Evolutionary conservation across 1,140 invertebrate species (phyloP).

Genomic region (Capitella teleta): DNA sequence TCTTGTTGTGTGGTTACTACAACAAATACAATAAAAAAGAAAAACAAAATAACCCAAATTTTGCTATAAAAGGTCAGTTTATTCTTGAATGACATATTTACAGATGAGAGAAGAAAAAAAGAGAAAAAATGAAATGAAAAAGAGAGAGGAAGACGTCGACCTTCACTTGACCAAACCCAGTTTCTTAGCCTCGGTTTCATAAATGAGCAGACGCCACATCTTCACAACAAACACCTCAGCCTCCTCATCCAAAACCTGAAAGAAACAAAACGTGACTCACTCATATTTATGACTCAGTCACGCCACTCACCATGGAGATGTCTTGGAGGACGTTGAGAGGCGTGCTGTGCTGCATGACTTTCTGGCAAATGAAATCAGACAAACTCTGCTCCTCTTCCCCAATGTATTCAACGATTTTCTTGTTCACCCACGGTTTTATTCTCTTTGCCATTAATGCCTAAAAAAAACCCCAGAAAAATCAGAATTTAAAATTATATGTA

Average conservation of each 20-base stretch:
- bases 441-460: slow-evolving; percentile 82
- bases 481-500: not conserved
- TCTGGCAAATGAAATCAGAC: slow-evolving; percentile 97
- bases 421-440: slow-evolving; percentile 98
- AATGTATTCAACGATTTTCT: slow-evolving; percentile 98
- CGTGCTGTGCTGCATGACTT: slow-evolving; percentile 81
- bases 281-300: not conserved
- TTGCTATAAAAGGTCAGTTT: no score
- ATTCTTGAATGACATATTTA: no score
- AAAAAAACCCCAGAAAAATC: not conserved
- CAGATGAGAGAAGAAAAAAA: no score
- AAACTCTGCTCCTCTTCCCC: slow-evolving; percentile 97
- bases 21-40: no score
- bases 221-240: slow-evolving; percentile 99
- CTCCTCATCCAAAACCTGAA: slow-evolving; percentile 92
- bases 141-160: no score
- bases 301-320: slow-evolving; percentile 81
- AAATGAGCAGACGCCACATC: slow-evolving; percentile 98
- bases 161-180: slow-evolving; percentile 33
- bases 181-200: slow-evolving; percentile 98
- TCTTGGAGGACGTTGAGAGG: slow-evolving; percentile 92
- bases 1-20: no score
- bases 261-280: slow-evolving; percentile 20
- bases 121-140: no score
- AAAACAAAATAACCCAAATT: no score